A percentile compares a stretch with the other conserved stretches of the same genome.
These are phyloP conservation scores for Oncorhynchus keta DNA, from an alignment of 2,113 vertebrate genomes.

Conservation along the genomic window DNA sequence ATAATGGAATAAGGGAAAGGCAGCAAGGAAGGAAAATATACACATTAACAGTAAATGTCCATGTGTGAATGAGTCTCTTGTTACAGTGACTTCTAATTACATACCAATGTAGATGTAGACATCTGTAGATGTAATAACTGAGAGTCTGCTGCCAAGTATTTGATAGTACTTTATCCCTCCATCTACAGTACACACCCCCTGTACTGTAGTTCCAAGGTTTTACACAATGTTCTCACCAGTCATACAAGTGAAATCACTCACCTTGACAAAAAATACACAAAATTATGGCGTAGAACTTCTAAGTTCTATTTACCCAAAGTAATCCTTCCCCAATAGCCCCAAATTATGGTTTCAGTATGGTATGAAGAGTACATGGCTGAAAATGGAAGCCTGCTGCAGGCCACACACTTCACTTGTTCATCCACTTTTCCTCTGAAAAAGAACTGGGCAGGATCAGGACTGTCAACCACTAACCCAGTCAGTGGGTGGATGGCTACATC, in stretches of 20 bases:
- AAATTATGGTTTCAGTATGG: conserved; percentile 45
- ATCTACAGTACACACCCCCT: neutral
- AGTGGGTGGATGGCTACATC: conserved; percentile 2
- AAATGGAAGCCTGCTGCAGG: conserved; percentile 47
- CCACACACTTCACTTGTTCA: conserved; percentile 41
- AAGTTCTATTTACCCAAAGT: conserved; percentile 43
- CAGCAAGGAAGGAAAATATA: neutral
- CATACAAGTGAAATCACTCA: no score
- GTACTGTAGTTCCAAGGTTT: conserved; percentile 22
- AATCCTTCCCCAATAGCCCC: conserved; percentile 35
- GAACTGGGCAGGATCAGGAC: conserved; percentile 39
- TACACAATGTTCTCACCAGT: conserved; percentile 21
- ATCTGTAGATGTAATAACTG: neutral
- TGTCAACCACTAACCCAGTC: conserved; percentile 13
- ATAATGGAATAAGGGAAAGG: neutral
- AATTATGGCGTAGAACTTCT: conserved; percentile 28
- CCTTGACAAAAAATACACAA: conserved; percentile 20
- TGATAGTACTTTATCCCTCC: conserved; percentile 20
- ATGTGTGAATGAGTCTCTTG: neutral
- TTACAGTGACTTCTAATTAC: neutral
- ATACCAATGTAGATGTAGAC: neutral
- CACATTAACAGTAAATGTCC: neutral
- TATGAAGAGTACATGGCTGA: conserved; percentile 40
- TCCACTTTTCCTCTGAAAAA: conserved; percentile 46
- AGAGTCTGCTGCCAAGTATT: conserved; percentile 7